A percentile compares a stretch with the other conserved stretches of the same genome.
Evolutionary conservation across 2,113 vertebrate species (phyloP).

Genomic region (Balaeniceps rex): DNA sequence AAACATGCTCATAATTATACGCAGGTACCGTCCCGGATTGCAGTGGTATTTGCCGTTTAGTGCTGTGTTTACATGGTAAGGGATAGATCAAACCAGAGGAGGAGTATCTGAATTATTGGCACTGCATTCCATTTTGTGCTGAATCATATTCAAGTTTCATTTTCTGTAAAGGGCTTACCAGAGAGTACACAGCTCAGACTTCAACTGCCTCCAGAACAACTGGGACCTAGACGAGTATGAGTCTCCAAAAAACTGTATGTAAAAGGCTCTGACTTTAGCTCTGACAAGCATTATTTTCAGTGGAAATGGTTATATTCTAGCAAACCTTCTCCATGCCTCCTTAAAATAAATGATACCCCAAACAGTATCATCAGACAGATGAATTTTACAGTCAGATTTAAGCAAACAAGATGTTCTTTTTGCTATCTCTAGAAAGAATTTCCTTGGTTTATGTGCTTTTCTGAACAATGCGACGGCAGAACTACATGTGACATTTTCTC

Average conservation of each 20-base stretch:
- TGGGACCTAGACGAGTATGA: conserved; percentile 20
- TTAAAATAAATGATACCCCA: conserved; percentile 54
- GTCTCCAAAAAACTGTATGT: conserved; percentile 24
- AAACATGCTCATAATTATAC: conserved; percentile 54
- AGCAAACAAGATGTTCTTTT: conserved; percentile 67
- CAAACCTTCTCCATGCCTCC: conserved; percentile 35
- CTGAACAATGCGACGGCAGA: conserved; percentile 63
- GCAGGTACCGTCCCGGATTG: conserved; percentile 62
- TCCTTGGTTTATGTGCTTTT: conserved; percentile 29
- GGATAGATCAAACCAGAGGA: conserved; percentile 68
- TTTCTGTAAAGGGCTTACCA: conserved; percentile 73
- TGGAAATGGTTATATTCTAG: conserved; percentile 41
- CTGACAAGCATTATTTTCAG: conserved; percentile 47
- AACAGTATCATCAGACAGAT: conserved; percentile 48
- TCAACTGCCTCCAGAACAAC: conserved; percentile 67
- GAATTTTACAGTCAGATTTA: conserved; percentile 67
- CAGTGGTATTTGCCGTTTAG: conserved; percentile 58
- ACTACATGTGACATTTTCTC: conserved; percentile 75
- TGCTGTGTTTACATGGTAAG: conserved; percentile 71
- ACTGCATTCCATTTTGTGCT: conserved; percentile 72
- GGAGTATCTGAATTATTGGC: conserved; percentile 74
- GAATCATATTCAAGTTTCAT: conserved; percentile 80
- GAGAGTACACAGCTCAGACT: conserved; percentile 66
- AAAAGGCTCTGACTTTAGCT: conserved; percentile 53
- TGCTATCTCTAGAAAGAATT: conserved; percentile 44